A percentile compares a stretch with the other conserved stretches of the same genome.
phyloP scores from a whole-genome alignment of 2,113 vertebrate genomes.

The Petrocephalus zakoni region DNA sequence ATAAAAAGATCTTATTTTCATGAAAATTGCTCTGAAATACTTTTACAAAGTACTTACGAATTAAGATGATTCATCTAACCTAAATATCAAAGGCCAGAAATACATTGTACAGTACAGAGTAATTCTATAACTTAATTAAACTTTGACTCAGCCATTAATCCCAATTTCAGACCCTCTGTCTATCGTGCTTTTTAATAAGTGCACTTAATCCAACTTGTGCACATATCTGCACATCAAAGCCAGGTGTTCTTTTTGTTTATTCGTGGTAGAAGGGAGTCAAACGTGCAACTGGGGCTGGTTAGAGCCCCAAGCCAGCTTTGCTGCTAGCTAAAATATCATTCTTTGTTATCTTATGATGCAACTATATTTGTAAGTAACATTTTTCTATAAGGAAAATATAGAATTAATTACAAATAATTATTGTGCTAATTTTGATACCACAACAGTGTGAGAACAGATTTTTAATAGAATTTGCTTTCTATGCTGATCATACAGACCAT shows the following conservation, averaged over 20 bases:
- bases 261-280: not conserved
- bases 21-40: slow-evolving; percentile 17
- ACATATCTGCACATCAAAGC: not conserved
- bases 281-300: not conserved
- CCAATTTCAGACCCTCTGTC: not conserved
- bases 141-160: not conserved
- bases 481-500: not conserved
- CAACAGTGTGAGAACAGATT: not conserved
- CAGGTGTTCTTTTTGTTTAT: not conserved
- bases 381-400: not conserved
- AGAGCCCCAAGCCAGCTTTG: not conserved
- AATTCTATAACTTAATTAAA: slow-evolving; percentile 15
- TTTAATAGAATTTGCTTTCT: not conserved
- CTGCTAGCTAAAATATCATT: not conserved
- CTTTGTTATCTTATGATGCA: not conserved
- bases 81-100: slow-evolving; percentile 10
- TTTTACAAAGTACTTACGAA: slow-evolving; percentile 16
- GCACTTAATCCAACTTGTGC: not conserved
- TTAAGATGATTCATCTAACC: slow-evolving; percentile 14
- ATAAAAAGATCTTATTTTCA: slow-evolving; percentile 21
- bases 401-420: not conserved
- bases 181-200: slow-evolving; percentile 4
- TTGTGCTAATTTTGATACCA: not conserved
- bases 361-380: not conserved
- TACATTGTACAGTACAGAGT: not conserved